Percentiles rank a stretch among this genome's conserved stretches.
These are phyloP conservation scores for Eupithecia tripunctaria DNA, from an alignment of 2,888 invertebrate genomes.

Conservation along the genomic window DNA sequence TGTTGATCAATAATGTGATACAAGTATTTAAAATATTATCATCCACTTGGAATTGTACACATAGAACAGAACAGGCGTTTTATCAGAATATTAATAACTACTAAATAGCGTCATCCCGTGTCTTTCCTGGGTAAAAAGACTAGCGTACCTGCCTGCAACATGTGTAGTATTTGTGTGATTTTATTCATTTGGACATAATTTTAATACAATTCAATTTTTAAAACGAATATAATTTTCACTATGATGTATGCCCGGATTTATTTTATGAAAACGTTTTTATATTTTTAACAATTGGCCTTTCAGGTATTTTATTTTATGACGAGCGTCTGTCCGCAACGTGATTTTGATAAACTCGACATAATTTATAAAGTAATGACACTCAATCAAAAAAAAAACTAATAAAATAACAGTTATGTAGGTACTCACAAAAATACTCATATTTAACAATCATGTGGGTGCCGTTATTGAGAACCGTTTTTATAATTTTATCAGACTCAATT, in stretches of 20 bases:
- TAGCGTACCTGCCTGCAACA: neutral
- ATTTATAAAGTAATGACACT: neutral
- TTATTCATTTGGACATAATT: neutral
- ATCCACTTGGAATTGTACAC: neutral
- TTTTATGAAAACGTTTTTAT: too few relatives aligned
- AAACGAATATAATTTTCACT: too few relatives aligned
- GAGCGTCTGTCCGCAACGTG: neutral
- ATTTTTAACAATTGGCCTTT: too few relatives aligned
- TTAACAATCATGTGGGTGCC: neutral
- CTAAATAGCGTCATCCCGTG: neutral
- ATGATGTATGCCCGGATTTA: too few relatives aligned
- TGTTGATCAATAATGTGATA: neutral
- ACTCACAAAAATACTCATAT: neutral
- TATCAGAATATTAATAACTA: too few relatives aligned
- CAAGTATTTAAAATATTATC: constrained; percentile 4
- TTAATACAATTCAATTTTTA: too few relatives aligned
- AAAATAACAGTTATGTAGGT: too few relatives aligned
- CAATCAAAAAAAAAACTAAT: neutral
- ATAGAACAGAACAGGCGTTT: constrained; percentile 54
- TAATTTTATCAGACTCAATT: neutral
- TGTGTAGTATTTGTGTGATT: neutral
- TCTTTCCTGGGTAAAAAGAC: neutral
- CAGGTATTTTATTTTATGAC: too few relatives aligned
- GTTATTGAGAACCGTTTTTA: neutral
- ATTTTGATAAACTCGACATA: neutral